Base-by-base conservation (phyloP, 2,797 vertebrate genomes). In the Miichthys miiuy region DNA sequence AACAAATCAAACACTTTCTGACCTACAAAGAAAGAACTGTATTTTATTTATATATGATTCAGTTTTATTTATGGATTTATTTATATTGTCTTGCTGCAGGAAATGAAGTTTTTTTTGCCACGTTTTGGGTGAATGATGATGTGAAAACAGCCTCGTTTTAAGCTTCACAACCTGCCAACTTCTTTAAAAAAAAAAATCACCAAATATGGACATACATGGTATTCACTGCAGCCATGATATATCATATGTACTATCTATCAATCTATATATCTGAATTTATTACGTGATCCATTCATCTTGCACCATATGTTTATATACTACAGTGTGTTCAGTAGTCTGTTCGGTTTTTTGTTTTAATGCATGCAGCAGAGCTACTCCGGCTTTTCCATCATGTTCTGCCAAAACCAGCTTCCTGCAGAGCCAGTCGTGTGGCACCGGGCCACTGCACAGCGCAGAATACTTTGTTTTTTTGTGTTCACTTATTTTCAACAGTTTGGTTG, bases 381-480 rank as follows among this genome's bases (percentile, higher is more conserved):
- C 77, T 82, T 48, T 81, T 88, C 82, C 80, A 75, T 72, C 80
- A n/a, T 1, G 58, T 75, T 75, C 72, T 73, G 84, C 87, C 87
- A 87, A 84, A 71, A 48, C 57, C 72, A 73, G 84, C 81, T 80
- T 89, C 80, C 76, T 87, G 80, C 44, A 41, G 65, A 52, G 77
- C 60, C 74, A n/a, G 48, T 41, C 68, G 30, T 14, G 66, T 76
- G 85, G 84, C 79, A 4, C 1, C 0, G 56, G 10, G 80, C 76
- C 73, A 70, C 69, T 9, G 69, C 48, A 54, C 52, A 47, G 48
- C 2, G 34, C 34, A 9, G 13, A 48, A 38, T 7, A 47, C 66
- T 72, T 74, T 71, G 79, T 77, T 38, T 38, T 81, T 81, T 54
- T 60, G 65, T 79, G 7, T 41, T 74, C 65, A 13, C 54, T 48